Evolutionary conservation across 2,888 invertebrate species (phyloP).

Genomic region (Crematogaster levior): DNA sequence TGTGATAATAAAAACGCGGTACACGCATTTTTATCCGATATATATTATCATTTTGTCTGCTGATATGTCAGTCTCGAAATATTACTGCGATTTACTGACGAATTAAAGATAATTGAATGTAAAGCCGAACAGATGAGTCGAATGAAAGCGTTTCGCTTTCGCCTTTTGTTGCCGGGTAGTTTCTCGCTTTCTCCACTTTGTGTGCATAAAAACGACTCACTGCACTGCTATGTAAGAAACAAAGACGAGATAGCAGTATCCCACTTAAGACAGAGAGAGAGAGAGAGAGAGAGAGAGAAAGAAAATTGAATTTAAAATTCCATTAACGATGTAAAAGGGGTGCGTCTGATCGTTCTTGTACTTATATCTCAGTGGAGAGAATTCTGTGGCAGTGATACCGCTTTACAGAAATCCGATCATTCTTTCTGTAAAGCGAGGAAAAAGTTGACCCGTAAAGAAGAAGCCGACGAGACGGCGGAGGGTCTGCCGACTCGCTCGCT

Average conservation of each 20-base stretch:
- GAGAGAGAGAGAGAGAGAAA: background rate
- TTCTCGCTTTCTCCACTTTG: slow-evolving; percentile 34
- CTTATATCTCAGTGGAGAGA: slow-evolving; percentile 16
- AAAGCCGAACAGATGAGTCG: background rate
- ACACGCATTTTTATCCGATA: background rate
- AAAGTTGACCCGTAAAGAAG: slow-evolving; percentile 50
- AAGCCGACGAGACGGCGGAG: slow-evolving; percentile 24
- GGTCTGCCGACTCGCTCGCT: slow-evolving; percentile 48
- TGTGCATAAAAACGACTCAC: background rate
- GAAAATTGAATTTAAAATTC: slow-evolving; percentile 31
- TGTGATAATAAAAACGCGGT: background rate
- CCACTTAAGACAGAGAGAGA: background rate
- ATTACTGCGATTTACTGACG: background rate
- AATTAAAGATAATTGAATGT: background rate
- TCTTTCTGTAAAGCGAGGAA: slow-evolving; percentile 28
- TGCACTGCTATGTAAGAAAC: slow-evolving; percentile 3
- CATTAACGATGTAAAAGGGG: slow-evolving; percentile 6
- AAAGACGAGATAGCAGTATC: background rate
- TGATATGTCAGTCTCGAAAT: background rate
- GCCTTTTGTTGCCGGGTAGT: slow-evolving; percentile 9
- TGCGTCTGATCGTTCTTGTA: slow-evolving; percentile 5
- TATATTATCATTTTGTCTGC: background rate
- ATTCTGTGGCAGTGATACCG: slow-evolving; percentile 1
- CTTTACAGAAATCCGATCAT: slow-evolving; percentile 38
- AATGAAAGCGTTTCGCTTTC: slow-evolving; percentile 40